Conservation (phyloP, 2,888 invertebrate species). For the Xylocampa areola region DNA sequence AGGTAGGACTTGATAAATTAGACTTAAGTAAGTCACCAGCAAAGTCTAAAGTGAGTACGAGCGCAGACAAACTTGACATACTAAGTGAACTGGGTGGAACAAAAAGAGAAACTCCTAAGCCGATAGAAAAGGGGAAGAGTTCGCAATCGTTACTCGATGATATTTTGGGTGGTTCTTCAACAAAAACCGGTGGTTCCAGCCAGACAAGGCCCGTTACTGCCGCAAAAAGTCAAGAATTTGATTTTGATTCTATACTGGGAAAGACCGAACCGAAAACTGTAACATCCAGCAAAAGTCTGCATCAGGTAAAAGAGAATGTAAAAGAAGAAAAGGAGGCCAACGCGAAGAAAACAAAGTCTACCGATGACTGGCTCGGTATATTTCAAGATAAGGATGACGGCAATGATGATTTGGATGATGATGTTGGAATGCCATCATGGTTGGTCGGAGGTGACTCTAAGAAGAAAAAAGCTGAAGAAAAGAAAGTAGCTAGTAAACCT, state of each 20-base stretch:
- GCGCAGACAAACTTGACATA: conserved; percentile 75
- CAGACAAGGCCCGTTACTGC: conserved; percentile 68
- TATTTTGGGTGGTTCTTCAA: conserved; percentile 86
- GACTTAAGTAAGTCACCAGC: conserved; percentile 73
- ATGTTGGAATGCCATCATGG: conserved; percentile 82
- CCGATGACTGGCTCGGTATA: conserved; percentile 85
- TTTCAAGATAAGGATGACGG: conserved; percentile 78
- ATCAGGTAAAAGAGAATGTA: conserved; percentile 61
- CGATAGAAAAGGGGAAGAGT: conserved; percentile 78
- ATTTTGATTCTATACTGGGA: conserved; percentile 77
- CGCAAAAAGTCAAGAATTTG: conserved; percentile 76
- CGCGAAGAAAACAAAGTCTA: conserved; percentile 71
- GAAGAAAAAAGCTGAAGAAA: conserved; percentile 70
- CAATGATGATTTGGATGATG: conserved; percentile 66
- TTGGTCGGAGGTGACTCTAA: conserved; percentile 73
- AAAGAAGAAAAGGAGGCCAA: conserved; percentile 67
- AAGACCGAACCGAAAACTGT: conserved; percentile 71
- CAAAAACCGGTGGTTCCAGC: conserved; percentile 65
- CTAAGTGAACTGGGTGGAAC: conserved; percentile 69
- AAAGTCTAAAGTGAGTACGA: conserved; percentile 70
- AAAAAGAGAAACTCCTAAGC: conserved; percentile 70
- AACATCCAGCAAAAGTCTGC: conserved; percentile 61
- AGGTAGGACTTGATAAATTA: conserved; percentile 52
- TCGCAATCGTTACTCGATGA: conserved; percentile 87
- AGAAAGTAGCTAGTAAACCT: conserved; percentile 53